These are phyloP conservation scores for Xiphydria camelus DNA, from an alignment of 2,888 invertebrate species.

Conservation along the genomic window DNA sequence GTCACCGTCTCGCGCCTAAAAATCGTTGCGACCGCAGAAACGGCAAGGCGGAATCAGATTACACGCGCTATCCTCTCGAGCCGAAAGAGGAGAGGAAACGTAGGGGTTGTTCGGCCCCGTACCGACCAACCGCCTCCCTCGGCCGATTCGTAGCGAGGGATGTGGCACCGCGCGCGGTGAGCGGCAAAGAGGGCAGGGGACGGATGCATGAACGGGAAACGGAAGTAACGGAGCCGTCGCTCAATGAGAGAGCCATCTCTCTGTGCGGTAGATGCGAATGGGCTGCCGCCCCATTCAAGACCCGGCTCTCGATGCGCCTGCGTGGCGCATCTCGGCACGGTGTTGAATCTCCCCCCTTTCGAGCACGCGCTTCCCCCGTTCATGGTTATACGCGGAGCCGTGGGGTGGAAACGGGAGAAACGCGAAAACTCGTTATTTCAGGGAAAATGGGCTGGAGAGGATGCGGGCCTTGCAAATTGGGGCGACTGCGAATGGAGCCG, in stretches of 20 bases:
- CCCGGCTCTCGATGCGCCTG: constrained; percentile 38
- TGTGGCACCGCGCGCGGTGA: too few species aligned
- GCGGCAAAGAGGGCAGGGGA: constrained; percentile 19
- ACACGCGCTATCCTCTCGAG: not conserved
- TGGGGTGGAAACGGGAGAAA: too few species aligned
- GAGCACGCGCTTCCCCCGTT: too few species aligned
- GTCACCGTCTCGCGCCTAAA: not conserved
- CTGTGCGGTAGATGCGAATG: constrained; percentile 47
- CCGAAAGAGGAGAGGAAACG: not conserved
- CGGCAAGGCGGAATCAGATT: not conserved
- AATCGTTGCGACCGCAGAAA: not conserved
- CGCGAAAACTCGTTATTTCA: too few species aligned
- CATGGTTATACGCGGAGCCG: too few species aligned
- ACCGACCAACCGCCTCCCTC: too few species aligned
- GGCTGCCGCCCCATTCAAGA: constrained; percentile 46
- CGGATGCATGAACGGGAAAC: constrained; percentile 46
- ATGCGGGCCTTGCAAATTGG: too few species aligned
- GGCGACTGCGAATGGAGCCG: too few species aligned
- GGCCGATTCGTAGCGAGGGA: too few species aligned
- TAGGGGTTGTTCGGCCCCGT: too few species aligned
- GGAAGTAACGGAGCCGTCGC: constrained; percentile 41
- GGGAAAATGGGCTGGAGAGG: too few species aligned
- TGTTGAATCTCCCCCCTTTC: too few species aligned
- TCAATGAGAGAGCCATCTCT: constrained; percentile 50
- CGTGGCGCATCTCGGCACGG: constrained; percentile 22